Conservation (phyloP, 2,797 vertebrate species). For the Argentina silus region DNA sequence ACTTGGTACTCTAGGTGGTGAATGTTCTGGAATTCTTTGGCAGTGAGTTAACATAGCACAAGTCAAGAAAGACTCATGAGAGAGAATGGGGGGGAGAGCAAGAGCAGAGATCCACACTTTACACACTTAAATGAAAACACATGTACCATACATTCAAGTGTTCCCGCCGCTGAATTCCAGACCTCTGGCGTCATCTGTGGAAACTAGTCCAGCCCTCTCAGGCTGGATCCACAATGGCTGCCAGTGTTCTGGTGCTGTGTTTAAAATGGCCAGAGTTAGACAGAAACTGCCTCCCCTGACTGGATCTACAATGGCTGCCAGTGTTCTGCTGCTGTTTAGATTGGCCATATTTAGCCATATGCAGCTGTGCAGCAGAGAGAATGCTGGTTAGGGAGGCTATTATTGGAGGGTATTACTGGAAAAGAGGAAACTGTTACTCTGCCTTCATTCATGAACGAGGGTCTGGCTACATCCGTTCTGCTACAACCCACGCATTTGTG, state of each 20-base stretch:
- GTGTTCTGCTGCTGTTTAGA: neutral
- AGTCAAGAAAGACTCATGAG: neutral
- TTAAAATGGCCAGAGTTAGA: neutral
- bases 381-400: neutral
- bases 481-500: too few species aligned
- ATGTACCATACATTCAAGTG: neutral
- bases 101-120: neutral
- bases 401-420: neutral
- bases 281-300: neutral
- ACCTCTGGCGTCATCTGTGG: neutral
- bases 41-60: neutral
- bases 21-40: too few species aligned
- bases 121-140: neutral
- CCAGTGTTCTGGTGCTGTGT: neutral
- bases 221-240: neutral
- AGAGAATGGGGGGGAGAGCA: too few species aligned
- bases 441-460: neutral
- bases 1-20: too few species aligned
- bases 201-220: neutral
- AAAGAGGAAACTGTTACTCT: neutral
- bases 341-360: neutral
- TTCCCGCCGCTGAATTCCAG: neutral
- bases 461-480: neutral
- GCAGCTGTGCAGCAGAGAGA: constrained; percentile 7
- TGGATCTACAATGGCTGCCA: neutral